Evolutionary conservation across 2,113 vertebrate genomes (phyloP).

Genomic region (Picathartes gymnocephalus): DNA sequence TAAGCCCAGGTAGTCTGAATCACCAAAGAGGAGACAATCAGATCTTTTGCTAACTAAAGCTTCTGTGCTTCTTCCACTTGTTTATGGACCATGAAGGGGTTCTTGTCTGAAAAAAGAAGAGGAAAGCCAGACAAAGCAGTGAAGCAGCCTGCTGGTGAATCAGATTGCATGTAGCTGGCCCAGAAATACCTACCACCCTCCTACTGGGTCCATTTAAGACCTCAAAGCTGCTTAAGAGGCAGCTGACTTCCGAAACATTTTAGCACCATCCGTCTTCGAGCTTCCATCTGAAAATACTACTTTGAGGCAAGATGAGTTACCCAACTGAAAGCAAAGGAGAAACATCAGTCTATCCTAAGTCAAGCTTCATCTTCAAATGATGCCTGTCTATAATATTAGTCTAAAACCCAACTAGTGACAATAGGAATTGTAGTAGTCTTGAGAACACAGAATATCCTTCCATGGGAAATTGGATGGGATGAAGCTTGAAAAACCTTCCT

Average conservation of each 20-base stretch:
- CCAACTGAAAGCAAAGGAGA: neutral
- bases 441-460: neutral
- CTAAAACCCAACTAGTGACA: neutral
- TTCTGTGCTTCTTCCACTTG: neutral
- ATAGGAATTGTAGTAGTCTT: neutral
- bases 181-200: neutral
- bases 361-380: neutral
- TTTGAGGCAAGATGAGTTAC: neutral
- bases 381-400: neutral
- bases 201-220: neutral
- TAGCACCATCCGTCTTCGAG: neutral
- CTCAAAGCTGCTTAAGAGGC: neutral
- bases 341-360: neutral
- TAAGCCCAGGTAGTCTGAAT: neutral
- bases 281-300: neutral
- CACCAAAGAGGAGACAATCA: neutral
- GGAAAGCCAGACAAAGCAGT: neutral
- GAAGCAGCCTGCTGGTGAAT: neutral
- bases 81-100: neutral
- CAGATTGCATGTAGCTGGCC: fast-evolving
- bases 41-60: neutral
- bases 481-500: neutral
- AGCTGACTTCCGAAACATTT: neutral
- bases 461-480: neutral
- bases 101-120: neutral